Evolutionary conservation across 2,113 vertebrate species (phyloP), one percentile per base, ranked within the genome.

Genomic region (Polypterus bichir): DNA sequence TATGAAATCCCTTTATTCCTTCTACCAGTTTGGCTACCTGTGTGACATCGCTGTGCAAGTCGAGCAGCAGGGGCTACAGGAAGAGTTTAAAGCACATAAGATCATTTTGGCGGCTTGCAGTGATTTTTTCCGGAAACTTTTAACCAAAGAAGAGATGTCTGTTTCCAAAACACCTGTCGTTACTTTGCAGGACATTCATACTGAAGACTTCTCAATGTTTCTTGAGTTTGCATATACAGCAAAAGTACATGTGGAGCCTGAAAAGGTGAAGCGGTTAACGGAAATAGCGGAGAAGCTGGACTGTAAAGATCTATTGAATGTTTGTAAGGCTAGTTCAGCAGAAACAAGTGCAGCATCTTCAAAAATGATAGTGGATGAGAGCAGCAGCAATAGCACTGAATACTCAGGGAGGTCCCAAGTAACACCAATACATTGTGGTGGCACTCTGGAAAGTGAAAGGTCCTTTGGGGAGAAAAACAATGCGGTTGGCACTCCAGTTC

Each of bases 51-150:
- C 66, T 0, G 69, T 85, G 51, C 73, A 75, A 65, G 77, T 72
- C 0, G 69, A 73, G 0, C 74, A 75, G 2, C 67, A 71, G 0
- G 79, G 76, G 1, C 65, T 70, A n/a, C 73, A 74, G 56, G 76
- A 76, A 62, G 69, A 74, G 47, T 80, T 85, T 72, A 68, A 70
- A 9, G 79, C 68, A 59, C 81, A 83, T 64, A 80, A 71, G 62
- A 77, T 71, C 0, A 74, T 85, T 46, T 65, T 84, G 68, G 80
- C 75, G 48, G 76, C 83, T 67, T 82, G 77, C 69, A 83, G 82
- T 68, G 79, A 77, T 57, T 84, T 82, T 48, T 84, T 85, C 66
- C 77, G 63, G 57, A 74, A 78, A 3, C 71, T 84, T 3, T 81
- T 83, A 56, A 68, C 81, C 46, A 73, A 70, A 0, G 54, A 74